Conservation (phyloP, 2,113 vertebrate species). For the Pristiophorus japonicus region DNA sequence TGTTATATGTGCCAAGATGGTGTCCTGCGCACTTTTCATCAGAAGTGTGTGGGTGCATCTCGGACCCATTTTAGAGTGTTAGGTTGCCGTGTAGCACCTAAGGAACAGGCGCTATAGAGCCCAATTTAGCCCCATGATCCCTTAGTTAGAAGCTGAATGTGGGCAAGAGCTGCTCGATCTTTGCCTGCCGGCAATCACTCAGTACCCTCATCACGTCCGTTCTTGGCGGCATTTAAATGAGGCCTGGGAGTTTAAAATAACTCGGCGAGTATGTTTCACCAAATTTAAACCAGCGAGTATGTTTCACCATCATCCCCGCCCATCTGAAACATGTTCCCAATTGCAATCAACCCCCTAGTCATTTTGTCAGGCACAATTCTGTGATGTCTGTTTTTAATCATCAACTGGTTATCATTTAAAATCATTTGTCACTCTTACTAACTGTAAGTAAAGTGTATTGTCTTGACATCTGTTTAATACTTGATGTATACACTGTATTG, state of each 20-base stretch:
- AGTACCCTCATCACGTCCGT: neutral
- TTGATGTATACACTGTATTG: neutral
- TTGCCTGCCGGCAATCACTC: neutral
- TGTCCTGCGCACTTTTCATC: no score
- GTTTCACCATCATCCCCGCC: neutral
- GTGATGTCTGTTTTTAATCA: neutral
- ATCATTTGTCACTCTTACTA: neutral
- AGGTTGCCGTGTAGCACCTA: no score
- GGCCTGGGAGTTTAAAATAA: neutral
- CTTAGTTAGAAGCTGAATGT: neutral
- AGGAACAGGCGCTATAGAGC: no score
- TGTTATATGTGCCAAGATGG: no score
- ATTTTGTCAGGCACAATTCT: neutral
- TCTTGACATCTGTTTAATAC: conserved; percentile 17
- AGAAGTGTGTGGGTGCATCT: no score
- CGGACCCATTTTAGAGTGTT: no score
- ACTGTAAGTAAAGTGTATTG: neutral
- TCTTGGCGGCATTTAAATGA: neutral
- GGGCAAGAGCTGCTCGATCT: neutral
- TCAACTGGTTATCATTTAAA: neutral
- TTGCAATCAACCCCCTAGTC: neutral
- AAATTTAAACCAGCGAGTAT: neutral
- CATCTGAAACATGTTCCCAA: neutral
- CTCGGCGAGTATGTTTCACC: no score
- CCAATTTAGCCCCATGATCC: no score